Evolutionary conservation across 2,797 vertebrate genomes (phyloP).

Genomic region (Tympanoctomys barrerae): DNA sequence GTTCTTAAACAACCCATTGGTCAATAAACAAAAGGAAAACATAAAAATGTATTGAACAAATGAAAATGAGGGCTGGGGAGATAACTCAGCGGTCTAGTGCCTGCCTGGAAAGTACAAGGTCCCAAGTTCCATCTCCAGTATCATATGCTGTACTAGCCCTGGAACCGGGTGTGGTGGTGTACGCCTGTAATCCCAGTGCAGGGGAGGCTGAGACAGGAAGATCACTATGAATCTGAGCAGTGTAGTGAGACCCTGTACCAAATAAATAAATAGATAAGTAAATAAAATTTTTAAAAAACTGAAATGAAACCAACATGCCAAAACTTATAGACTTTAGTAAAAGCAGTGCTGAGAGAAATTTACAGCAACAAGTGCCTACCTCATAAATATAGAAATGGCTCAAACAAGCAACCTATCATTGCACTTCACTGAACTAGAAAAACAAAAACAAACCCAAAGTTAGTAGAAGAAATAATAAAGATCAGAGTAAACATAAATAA

Average conservation of each 20-base stretch:
- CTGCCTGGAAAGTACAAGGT: too few species aligned
- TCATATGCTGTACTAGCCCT: too few species aligned
- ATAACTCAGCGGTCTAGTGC: too few species aligned
- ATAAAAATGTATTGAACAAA: not conserved
- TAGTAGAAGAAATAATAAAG: not conserved
- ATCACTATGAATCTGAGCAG: too few species aligned
- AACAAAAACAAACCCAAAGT: not conserved
- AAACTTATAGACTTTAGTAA: not conserved
- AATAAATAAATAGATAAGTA: too few species aligned
- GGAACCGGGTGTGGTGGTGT: too few species aligned
- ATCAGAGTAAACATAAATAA: not conserved
- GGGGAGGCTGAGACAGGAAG: too few species aligned
- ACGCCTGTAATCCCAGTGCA: too few species aligned
- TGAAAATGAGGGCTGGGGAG: not conserved
- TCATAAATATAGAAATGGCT: not conserved
- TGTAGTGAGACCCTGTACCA: too few species aligned
- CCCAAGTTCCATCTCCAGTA: too few species aligned
- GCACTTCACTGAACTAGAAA: not conserved
- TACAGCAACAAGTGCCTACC: not conserved
- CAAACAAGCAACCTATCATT: not conserved
- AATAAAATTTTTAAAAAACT: not conserved
- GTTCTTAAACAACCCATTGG: not conserved
- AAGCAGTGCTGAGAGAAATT: not conserved
- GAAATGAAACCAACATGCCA: not conserved
- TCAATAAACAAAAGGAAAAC: not conserved